These are phyloP conservation scores for Stichodactyla helianthus DNA, from an alignment of 64 coral and sea anemone species.

Conservation along the genomic window DNA sequence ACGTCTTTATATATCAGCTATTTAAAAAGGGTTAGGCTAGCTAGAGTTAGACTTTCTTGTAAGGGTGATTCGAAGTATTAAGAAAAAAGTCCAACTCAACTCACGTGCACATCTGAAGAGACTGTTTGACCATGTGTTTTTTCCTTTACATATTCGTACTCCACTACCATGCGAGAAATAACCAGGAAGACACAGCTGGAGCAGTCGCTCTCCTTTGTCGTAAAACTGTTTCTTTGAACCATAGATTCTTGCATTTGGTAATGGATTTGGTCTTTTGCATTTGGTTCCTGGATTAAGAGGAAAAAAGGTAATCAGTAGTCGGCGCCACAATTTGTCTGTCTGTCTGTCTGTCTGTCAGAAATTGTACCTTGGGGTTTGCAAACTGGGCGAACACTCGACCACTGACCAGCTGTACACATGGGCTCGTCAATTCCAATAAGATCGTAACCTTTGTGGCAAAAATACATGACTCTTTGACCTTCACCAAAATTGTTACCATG, in stretches of 20 bases:
- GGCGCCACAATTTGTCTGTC: not conserved
- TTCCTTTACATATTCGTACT: not conserved
- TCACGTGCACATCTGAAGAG: not conserved
- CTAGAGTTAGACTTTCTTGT: no score
- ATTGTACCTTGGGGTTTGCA: not conserved
- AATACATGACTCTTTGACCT: conserved; percentile 11
- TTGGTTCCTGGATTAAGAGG: not conserved
- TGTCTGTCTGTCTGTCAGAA: not conserved
- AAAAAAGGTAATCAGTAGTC: not conserved
- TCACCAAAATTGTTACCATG: conserved; percentile 34
- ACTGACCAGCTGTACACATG: conserved; percentile 35
- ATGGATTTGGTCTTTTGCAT: not conserved
- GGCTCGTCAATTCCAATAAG: not conserved
- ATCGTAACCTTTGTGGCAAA: conserved; percentile 24
- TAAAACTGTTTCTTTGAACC: not conserved
- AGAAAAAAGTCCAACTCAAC: not conserved
- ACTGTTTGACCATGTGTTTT: not conserved
- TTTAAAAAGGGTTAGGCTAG: not conserved
- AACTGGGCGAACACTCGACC: conserved; percentile 19
- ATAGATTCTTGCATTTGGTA: not conserved
- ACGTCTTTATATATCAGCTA: not conserved
- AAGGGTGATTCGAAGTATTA: no score
- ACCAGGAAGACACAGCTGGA: not conserved
- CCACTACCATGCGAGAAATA: not conserved
- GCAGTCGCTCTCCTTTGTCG: not conserved